phyloP scores from a whole-genome alignment of 2,113 vertebrate genomes.

The Sylvia atricapilla region DNA sequence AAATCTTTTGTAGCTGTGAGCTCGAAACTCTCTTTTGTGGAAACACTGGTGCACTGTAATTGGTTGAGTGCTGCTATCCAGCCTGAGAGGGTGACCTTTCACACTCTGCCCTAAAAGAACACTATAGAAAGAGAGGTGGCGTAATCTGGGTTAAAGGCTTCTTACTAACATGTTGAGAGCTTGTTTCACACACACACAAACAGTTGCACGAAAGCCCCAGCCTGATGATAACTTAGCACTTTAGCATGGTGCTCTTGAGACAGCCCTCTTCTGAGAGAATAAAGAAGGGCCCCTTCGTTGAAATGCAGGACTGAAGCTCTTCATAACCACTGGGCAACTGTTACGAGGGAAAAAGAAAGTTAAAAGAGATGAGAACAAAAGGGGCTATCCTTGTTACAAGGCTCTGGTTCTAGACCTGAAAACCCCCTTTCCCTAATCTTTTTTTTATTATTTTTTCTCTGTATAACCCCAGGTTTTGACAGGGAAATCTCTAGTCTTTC shows the following conservation, averaged over 20 bases:
- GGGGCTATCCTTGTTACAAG: constrained; percentile 40
- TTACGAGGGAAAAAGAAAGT: constrained; percentile 51
- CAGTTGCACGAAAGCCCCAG: constrained; percentile 80
- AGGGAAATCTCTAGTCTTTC: not conserved
- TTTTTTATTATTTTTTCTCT: constrained; percentile 8
- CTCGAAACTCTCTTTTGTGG: constrained; percentile 73
- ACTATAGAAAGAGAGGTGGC: constrained; percentile 83
- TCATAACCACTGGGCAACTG: constrained; percentile 43
- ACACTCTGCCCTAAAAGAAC: constrained; percentile 83
- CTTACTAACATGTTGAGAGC: constrained; percentile 85
- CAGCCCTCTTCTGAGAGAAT: constrained; percentile 75
- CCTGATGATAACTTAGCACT: constrained; percentile 76
- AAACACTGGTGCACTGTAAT: constrained; percentile 85
- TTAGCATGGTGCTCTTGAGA: constrained; percentile 81
- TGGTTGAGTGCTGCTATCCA: constrained; percentile 86
- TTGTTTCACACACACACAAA: constrained; percentile 85
- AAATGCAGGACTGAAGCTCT: constrained; percentile 49
- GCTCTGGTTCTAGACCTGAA: constrained; percentile 22
- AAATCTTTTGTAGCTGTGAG: constrained; percentile 79
- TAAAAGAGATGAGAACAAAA: constrained; percentile 55
- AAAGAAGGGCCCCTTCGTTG: constrained; percentile 60
- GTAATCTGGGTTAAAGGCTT: constrained; percentile 92
- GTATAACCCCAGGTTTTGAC: constrained; percentile 15
- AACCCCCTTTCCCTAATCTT: not conserved
- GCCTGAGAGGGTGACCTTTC: constrained; percentile 91